These are phyloP conservation scores for Conistra vaccinii DNA, from an alignment of 2,888 invertebrate genomes.

Conservation along the genomic window DNA sequence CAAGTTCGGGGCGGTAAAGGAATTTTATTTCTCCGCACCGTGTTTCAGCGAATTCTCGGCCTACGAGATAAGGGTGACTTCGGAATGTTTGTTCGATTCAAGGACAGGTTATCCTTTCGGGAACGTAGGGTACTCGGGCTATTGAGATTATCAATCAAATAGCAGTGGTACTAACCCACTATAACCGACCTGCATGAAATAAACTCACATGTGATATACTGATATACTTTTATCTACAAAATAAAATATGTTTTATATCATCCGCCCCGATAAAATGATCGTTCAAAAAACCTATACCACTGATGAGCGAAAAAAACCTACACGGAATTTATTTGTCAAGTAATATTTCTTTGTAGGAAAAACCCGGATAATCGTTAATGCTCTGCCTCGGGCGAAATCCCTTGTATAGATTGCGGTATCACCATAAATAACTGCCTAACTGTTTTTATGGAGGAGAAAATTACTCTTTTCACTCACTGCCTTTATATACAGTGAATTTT, in stretches of 20 bases:
- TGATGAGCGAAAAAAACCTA: constrained; percentile 81
- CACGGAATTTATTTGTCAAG: constrained; percentile 86
- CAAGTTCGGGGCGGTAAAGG: constrained; percentile 44
- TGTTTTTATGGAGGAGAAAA: constrained; percentile 89
- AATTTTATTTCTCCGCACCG: constrained; percentile 57
- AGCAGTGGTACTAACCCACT: neutral
- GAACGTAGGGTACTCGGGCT: constrained; percentile 30
- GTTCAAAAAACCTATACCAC: constrained; percentile 59
- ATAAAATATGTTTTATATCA: constrained; percentile 30
- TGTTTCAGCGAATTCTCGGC: constrained; percentile 53
- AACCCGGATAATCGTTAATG: constrained; percentile 88
- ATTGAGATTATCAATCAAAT: constrained; percentile 51
- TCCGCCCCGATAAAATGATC: constrained; percentile 58
- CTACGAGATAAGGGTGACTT: constrained; percentile 49
- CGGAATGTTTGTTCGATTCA: constrained; percentile 58
- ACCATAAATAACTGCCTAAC: constrained; percentile 89
- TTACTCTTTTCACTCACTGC: constrained; percentile 87
- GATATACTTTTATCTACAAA: constrained; percentile 20
- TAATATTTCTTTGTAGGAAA: constrained; percentile 87
- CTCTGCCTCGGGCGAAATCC: constrained; percentile 86
- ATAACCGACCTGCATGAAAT: constrained; percentile 2
- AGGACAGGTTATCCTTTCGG: constrained; percentile 36
- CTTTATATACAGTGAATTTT: constrained; percentile 83
- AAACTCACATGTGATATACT: constrained; percentile 1
- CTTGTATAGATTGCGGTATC: constrained; percentile 89